Evolutionary conservation across 2,113 vertebrate genomes (phyloP).

Genomic region (Hepsetus odoe): DNA sequence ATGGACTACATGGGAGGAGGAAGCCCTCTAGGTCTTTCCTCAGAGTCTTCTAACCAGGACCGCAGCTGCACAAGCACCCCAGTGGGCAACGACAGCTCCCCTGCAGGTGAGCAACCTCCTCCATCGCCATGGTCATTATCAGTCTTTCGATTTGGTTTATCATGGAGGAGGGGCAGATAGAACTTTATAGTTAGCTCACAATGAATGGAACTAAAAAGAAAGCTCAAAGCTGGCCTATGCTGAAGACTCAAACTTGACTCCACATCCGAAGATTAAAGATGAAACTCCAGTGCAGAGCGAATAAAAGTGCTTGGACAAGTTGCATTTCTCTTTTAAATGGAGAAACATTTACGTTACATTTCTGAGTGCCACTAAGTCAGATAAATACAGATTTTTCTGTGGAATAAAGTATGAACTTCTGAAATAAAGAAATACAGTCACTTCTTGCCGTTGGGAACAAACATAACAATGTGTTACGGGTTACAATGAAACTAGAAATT

Average conservation of each 20-base stretch:
- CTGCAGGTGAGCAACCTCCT: constrained; percentile 81
- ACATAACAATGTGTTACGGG: background rate
- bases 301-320: too few relatives aligned
- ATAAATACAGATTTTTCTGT: too few relatives aligned
- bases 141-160: background rate
- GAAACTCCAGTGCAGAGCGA: too few relatives aligned
- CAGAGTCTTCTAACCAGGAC: constrained; percentile 95
- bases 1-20: constrained; percentile 89
- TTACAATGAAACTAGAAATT: background rate
- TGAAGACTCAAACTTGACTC: too few relatives aligned
- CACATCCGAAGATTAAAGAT: too few relatives aligned
- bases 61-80: constrained; percentile 98
- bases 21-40: constrained; percentile 91
- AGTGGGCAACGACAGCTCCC: constrained; percentile 91
- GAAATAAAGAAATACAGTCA: too few relatives aligned
- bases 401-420: too few relatives aligned
- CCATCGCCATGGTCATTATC: background rate
- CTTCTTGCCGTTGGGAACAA: too few relatives aligned
- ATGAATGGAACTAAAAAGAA: background rate
- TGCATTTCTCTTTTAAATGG: too few relatives aligned
- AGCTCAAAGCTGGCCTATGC: background rate
- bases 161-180: background rate
- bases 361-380: too few relatives aligned
- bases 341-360: too few relatives aligned
- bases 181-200: background rate